Conservation (phyloP, 2,797 vertebrate genomes). For the Parotocinclus haroldoi region DNA sequence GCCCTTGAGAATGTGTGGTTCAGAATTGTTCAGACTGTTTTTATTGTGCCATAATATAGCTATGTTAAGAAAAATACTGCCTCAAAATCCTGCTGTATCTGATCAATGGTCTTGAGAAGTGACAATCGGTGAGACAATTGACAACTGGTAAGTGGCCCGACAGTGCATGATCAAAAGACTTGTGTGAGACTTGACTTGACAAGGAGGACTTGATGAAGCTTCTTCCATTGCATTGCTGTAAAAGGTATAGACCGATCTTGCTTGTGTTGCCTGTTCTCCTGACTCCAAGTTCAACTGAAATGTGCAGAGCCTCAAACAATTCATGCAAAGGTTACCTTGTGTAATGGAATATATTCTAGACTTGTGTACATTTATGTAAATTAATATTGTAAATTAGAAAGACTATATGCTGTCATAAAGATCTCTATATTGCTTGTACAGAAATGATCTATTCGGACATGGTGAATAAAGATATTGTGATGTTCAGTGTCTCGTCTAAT, state of each 20-base stretch:
- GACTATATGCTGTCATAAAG: conserved; percentile 48
- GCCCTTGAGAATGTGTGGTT: conserved; percentile 10
- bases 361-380: conserved; percentile 53
- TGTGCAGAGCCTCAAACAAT: conserved; percentile 38
- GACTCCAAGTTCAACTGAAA: conserved; percentile 26
- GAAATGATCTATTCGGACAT: conserved; percentile 41
- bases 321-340: conserved; percentile 26
- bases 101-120: conserved; percentile 32
- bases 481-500: conserved; percentile 4
- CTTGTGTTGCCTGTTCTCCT: conserved; percentile 43
- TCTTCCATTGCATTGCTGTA: conserved; percentile 32
- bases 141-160: conserved; percentile 35
- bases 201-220: conserved; percentile 31
- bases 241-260: conserved; percentile 26
- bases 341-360: conserved; percentile 41
- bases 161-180: conserved; percentile 52
- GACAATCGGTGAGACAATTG: conserved; percentile 52
- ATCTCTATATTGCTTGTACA: conserved; percentile 52
- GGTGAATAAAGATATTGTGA: conserved; percentile 49
- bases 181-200: conserved; percentile 31
- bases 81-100: conserved; percentile 34
- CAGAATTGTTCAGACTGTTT: conserved; percentile 35
- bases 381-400: conserved; percentile 52
- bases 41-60: conserved; percentile 43
- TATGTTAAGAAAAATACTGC: conserved; percentile 15